Conservation (phyloP, 2,113 vertebrate genomes). For the Arizona elegans region DNA sequence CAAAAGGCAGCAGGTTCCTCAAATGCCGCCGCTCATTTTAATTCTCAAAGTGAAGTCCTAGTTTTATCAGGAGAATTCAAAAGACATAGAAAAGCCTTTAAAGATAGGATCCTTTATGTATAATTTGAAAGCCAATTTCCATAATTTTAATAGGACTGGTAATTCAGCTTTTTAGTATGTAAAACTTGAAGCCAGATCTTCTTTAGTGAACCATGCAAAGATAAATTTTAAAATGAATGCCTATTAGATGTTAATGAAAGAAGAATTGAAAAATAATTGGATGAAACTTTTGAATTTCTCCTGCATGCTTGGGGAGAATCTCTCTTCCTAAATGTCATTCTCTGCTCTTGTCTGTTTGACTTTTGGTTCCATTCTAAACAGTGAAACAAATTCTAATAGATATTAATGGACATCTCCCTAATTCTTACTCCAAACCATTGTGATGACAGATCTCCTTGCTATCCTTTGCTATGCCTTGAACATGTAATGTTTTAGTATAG, state of each 20-base stretch:
- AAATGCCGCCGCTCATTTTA: neutral
- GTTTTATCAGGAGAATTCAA: neutral
- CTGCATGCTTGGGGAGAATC: neutral
- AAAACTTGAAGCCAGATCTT: neutral
- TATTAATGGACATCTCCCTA: neutral
- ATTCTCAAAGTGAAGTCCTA: neutral
- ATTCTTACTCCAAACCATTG: neutral
- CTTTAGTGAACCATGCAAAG: neutral
- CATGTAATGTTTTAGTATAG: neutral
- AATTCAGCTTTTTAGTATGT: conserved; percentile 5
- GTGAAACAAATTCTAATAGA: neutral
- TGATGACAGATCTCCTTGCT: neutral
- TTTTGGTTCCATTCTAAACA: neutral
- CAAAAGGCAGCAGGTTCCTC: neutral
- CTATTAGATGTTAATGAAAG: conserved; percentile 16
- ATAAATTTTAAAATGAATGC: conserved; percentile 8
- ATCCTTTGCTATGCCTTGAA: neutral
- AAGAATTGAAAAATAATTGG: neutral
- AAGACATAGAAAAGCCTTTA: neutral
- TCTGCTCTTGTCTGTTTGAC: neutral
- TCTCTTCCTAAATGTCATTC: neutral
- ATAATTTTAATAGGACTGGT: conserved; percentile 13
- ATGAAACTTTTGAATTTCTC: neutral
- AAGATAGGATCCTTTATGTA: neutral
- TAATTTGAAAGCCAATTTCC: conserved; percentile 7